Evolutionary conservation across 2,797 vertebrate genomes (phyloP).

Genomic region (Harpagifer antarcticus): DNA sequence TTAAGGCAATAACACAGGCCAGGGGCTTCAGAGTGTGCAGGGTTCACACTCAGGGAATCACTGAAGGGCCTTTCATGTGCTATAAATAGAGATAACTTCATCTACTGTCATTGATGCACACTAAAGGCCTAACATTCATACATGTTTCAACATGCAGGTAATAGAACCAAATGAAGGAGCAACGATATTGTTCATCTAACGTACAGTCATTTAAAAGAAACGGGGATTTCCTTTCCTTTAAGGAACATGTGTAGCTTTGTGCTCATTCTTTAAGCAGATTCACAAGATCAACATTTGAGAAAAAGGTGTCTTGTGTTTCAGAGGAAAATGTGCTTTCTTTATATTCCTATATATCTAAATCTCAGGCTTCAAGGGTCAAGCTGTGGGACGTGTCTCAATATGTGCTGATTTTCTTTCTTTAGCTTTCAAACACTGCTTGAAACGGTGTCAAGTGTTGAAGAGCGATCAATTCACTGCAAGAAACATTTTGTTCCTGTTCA

Average conservation of each 20-base stretch:
- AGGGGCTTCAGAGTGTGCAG: conserved; percentile 37
- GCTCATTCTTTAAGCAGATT: conserved; percentile 42
- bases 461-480: conserved; percentile 3
- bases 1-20: conserved; percentile 31
- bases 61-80: conserved; percentile 42
- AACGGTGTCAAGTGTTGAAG: background rate
- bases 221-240: background rate
- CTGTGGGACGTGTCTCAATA: conserved; percentile 7
- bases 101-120: conserved; percentile 7
- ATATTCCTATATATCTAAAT: conserved; percentile 13
- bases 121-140: conserved; percentile 40
- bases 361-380: background rate
- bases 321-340: conserved; percentile 48
- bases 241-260: conserved; percentile 51
- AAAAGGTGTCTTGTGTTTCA: conserved; percentile 11
- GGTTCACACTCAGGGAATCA: conserved; percentile 25
- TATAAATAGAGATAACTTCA: conserved; percentile 33
- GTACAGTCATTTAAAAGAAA: background rate
- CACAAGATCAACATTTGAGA: conserved; percentile 6
- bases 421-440: background rate
- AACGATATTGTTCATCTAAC: background rate
- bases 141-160: conserved; percentile 28
- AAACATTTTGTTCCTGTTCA: conserved; percentile 19
- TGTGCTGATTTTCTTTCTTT: conserved; percentile 32
- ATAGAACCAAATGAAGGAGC: conserved; percentile 27